phyloP scores from a whole-genome alignment of 1,140 invertebrate species.

The Microplitis mediator region DNA sequence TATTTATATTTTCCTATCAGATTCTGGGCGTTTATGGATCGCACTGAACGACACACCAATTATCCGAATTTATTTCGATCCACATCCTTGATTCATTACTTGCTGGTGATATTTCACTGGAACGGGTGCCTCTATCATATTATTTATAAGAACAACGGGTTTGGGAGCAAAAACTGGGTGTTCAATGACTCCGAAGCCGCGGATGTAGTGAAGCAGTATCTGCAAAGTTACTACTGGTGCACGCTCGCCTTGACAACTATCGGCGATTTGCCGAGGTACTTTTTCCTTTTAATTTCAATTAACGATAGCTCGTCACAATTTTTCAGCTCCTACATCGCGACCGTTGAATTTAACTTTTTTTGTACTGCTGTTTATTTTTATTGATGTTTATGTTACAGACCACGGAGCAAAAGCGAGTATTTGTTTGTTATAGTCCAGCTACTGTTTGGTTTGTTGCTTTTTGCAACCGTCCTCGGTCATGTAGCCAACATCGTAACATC shows the following conservation, averaged over 20 bases:
- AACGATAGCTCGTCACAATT: background rate
- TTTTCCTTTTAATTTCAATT: background rate
- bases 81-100: conserved; percentile 91
- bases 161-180: conserved; percentile 90
- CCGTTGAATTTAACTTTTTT: background rate
- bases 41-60: conserved; percentile 97
- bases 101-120: conserved; percentile 99
- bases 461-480: conserved; percentile 91
- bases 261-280: conserved; percentile 65
- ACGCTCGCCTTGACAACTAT: conserved; percentile 94
- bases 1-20: conserved; percentile 38
- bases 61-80: conserved; percentile 98
- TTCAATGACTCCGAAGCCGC: conserved; percentile 81
- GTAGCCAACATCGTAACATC: conserved; percentile 96
- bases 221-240: conserved; percentile 98
- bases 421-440: conserved; percentile 89
- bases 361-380: conserved; percentile 4
- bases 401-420: conserved; percentile 88
- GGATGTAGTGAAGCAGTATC: conserved; percentile 91
- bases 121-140: conserved; percentile 98
- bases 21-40: conserved; percentile 98
- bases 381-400: conserved; percentile 57
- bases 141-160: conserved; percentile 92
- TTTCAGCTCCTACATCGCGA: background rate
- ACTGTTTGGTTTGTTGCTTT: conserved; percentile 87